These are phyloP conservation scores for Bagarius yarrelli DNA, from an alignment of 2,113 vertebrate genomes.

Conservation along the genomic window DNA sequence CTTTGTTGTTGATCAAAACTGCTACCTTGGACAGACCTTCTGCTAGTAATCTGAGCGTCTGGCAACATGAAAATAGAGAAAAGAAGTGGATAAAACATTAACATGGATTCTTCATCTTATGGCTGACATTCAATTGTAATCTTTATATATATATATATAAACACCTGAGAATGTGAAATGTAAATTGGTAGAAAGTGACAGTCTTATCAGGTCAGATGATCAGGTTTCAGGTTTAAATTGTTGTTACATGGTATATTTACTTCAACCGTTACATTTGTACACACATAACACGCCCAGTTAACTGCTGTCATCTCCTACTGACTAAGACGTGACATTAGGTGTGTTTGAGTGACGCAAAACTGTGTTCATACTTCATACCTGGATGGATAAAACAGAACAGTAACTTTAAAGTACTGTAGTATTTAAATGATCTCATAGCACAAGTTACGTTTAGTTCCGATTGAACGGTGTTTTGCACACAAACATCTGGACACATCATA, in stretches of 20 bases:
- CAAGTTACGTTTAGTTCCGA: not conserved
- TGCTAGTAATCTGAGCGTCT: too few species aligned
- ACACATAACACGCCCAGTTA: not conserved
- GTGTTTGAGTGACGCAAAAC: not conserved
- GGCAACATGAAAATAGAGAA: too few species aligned
- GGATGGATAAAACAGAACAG: not conserved
- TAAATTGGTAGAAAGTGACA: not conserved
- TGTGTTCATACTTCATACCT: not conserved
- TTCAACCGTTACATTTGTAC: not conserved
- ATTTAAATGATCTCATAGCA: not conserved
- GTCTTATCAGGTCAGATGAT: not conserved
- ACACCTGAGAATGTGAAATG: not conserved
- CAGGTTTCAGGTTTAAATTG: not conserved
- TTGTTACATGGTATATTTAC: not conserved
- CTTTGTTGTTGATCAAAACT: too few species aligned
- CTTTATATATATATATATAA: slow-evolving; percentile 2
- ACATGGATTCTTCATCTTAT: slow-evolving; percentile 1
- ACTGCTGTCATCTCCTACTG: not conserved
- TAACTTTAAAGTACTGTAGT: not conserved
- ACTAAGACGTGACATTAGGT: not conserved
- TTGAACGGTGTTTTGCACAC: not conserved
- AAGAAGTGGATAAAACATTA: too few species aligned
- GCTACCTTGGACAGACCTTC: too few species aligned
- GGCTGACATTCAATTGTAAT: not conserved
- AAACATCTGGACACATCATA: not conserved